Evolutionary conservation across 2,113 vertebrate genomes (phyloP).

Genomic region (Platycercus adscitus): DNA sequence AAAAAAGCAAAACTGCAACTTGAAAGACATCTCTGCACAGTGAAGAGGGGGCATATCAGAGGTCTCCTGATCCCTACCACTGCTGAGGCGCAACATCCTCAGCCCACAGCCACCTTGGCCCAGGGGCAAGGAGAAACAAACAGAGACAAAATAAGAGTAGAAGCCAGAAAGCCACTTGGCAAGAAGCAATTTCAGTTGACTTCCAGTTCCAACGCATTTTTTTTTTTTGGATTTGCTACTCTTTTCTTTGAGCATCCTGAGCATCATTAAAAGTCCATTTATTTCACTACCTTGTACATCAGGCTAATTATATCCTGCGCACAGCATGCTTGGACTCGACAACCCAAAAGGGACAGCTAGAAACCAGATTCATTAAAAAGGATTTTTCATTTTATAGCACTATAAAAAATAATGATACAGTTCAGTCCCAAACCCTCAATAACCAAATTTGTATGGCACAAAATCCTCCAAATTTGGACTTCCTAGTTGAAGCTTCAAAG

Average conservation of each 20-base stretch:
- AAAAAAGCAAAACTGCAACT: neutral
- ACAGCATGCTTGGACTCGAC: neutral
- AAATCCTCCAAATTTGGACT: slow-evolving; percentile 1
- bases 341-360: slow-evolving; percentile 37
- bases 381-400: slow-evolving; percentile 32
- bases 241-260: neutral
- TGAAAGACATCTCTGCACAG: neutral
- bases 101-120: neutral
- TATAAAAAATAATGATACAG: slow-evolving; percentile 52
- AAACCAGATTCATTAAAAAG: slow-evolving; percentile 1
- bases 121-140: neutral
- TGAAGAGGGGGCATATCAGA: neutral
- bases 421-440: slow-evolving; percentile 42
- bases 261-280: slow-evolving; percentile 8
- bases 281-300: slow-evolving; percentile 16
- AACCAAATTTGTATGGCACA: slow-evolving; percentile 23
- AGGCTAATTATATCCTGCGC: slow-evolving; percentile 48
- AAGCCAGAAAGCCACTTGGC: neutral
- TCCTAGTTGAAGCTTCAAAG: neutral
- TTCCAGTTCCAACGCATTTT: neutral
- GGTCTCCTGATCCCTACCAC: neutral
- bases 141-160: neutral
- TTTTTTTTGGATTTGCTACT: neutral
- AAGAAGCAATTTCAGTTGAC: neutral
- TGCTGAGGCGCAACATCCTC: neutral